Base-by-base conservation (phyloP, 1,140 invertebrate species). In the Hypothenemus hampei region DNA sequence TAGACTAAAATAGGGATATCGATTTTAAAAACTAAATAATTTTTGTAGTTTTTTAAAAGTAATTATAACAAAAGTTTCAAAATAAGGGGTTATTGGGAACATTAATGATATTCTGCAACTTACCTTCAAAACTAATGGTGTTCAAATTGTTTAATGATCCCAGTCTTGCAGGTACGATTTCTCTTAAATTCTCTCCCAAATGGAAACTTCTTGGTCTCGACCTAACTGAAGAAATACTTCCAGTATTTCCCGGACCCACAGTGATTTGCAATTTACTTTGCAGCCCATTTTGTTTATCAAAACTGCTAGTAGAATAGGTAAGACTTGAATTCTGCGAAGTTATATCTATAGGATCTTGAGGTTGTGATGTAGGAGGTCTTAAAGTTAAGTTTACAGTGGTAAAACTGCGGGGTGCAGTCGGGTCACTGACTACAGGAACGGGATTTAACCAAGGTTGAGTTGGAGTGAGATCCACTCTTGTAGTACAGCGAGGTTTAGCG, bases 221-320 rank as follows among this genome's bases (percentile, higher is more conserved):
- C 58, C 80, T 75, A 6, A 77, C 72, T 1, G 82, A 76, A 18
- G 79, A 73, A 29, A 81, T 77, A 63, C 72, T 73, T 48, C 79
- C 75, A 59, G 79, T 78, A 45, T 51, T 51, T 52, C 81, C 80
- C 4, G 85, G 81, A n/a, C 83, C 85, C 8, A 85, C 81, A 23
- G 83, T 82, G 59, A 85, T 80, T 59, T 85, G 83, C 49, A 86
- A 70, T 29, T 79, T 78, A 58, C 82, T 84, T 49, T 85, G 80
- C 52, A 80, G 80, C n/a, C 83, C 82, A 41, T 73, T 73, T 13
- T 76, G 67, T 0, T 78, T 76, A 65, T 84, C 79, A 41, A 77
- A 76, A 16, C 79, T 80, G 29, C 77, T 80, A 29, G 79, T 81
- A 13, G 81, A 81, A 68, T 84, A 85, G 4, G 78, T 82, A 4